A percentile compares a stretch with the other conserved stretches of the same genome.
phyloP scores from a whole-genome alignment of 1,140 invertebrate species.

The Psix sp. region DNA sequence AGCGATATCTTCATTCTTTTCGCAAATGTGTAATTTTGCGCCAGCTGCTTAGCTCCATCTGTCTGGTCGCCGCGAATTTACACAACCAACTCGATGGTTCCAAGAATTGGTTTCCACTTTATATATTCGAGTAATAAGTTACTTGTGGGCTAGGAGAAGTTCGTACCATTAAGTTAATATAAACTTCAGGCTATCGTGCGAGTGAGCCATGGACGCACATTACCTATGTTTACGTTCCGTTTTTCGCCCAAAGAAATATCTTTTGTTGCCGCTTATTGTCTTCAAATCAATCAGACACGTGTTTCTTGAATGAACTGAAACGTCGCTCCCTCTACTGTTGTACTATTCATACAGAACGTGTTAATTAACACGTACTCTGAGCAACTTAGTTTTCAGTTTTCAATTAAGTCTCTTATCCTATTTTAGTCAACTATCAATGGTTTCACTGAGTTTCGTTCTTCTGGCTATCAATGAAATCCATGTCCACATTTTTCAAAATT shows the following conservation, averaged over 20 bases:
- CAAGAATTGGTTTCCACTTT: conserved; percentile 34
- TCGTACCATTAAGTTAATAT: conserved; percentile 68
- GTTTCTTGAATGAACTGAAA: too few relatives aligned
- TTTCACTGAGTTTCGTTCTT: too few relatives aligned
- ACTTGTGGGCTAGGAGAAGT: conserved; percentile 67
- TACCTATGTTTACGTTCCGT: conserved; percentile 56
- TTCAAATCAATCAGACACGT: too few relatives aligned
- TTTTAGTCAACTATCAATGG: too few relatives aligned
- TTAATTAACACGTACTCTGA: too few relatives aligned
- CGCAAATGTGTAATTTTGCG: conserved; percentile 55
- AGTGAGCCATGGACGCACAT: conserved; percentile 59
- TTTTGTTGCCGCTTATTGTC: too few relatives aligned
- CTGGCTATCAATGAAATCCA: too few relatives aligned
- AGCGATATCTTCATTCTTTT: conserved; percentile 61
- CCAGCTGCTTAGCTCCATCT: conserved; percentile 58
- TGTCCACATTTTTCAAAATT: too few relatives aligned
- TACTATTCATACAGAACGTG: too few relatives aligned
- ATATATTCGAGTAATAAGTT: conserved; percentile 20
- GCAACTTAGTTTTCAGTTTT: too few relatives aligned
- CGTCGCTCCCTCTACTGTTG: too few relatives aligned
- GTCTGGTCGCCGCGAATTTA: conserved; percentile 18
- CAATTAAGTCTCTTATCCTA: too few relatives aligned
- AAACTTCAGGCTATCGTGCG: conserved; percentile 57
- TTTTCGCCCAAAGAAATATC: conserved; percentile 18
- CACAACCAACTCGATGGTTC: conserved; percentile 5